Evolutionary conservation across 2,888 invertebrate genomes (phyloP), one percentile per base, ranked within the genome.

Genomic region (Acanthosoma haemorrhoidale): DNA sequence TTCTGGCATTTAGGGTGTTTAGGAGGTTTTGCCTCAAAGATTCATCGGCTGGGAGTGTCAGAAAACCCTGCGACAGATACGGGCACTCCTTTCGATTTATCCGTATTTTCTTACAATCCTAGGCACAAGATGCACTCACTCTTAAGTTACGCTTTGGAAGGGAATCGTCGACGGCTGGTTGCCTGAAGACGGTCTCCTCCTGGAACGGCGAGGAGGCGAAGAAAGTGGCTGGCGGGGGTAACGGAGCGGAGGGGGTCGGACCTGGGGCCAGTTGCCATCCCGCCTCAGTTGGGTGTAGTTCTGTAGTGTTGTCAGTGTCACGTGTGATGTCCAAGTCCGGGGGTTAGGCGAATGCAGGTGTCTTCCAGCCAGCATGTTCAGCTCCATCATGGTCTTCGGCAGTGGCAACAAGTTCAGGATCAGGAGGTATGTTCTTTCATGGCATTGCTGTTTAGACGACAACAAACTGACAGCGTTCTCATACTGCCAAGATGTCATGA

Each of bases 391-490:
- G 78, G 78, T 78, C 41, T 78, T 78, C 74, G 78, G 78, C 31
- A 78, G 77, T 72, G 78, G 77, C 25, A 78, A 76, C 74, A 78
- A 78, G 72, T 78, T 78, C 74, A 76, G 77, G 41, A 77, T 78
- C 58, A 75, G 77, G 72, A 77, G 78, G 78, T 78, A 76, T 18
- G 39, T 36, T 9, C 6, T 36, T 36, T 9, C 36, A 9, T n/a
- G n/a, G n/a, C n/a, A n/a, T n/a, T n/a, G n/a, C n/a, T n/a, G n/a
- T n/a, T n/a, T n/a, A n/a, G n/a, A n/a, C n/a, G n/a, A n/a, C n/a
- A n/a, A n/a, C n/a, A n/a, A n/a, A n/a, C n/a, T n/a, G n/a, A n/a
- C n/a, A n/a, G n/a, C n/a, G n/a, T n/a, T n/a, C n/a, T n/a, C n/a
- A n/a, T n/a, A n/a, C n/a, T n/a, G n/a, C n/a, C n/a, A n/a, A n/a